phyloP scores from a whole-genome alignment of 2,888 invertebrate genomes.

The Dryococelus australis region DNA sequence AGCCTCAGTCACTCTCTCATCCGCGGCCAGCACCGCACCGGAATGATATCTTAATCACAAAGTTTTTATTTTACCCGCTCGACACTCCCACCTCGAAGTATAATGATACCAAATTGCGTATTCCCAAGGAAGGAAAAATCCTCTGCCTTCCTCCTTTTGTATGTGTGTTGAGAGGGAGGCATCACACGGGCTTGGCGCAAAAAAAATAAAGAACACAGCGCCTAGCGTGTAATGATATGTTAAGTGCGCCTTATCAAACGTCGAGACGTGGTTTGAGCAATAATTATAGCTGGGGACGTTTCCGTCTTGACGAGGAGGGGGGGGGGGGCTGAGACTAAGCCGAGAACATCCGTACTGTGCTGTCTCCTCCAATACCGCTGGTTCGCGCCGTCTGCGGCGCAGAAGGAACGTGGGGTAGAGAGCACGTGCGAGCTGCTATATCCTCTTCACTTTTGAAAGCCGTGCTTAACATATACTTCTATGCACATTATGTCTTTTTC shows the following conservation, averaged over 20 bases:
- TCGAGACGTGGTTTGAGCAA: background rate
- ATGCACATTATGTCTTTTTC: too few relatives aligned
- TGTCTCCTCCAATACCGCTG: too few relatives aligned
- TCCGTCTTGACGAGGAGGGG: background rate
- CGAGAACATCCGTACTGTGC: background rate
- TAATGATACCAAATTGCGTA: constrained; percentile 8
- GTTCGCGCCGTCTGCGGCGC: too few relatives aligned
- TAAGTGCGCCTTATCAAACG: constrained; percentile 11
- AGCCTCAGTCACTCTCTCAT: background rate
- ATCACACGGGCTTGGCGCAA: background rate
- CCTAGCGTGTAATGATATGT: background rate
- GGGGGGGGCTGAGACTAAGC: background rate
- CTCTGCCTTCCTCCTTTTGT: background rate
- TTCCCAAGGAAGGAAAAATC: background rate
- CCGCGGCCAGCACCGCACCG: background rate
- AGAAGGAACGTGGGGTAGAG: too few relatives aligned
- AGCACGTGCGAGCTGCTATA: too few relatives aligned
- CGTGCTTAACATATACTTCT: too few relatives aligned
- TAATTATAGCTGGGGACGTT: background rate
- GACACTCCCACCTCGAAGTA: background rate
- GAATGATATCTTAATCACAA: constrained; percentile 8
- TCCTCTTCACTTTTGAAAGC: too few relatives aligned
- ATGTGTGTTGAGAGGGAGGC: background rate
- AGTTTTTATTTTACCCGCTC: constrained; percentile 8
- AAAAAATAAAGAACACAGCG: background rate